Conservation (phyloP, 2,113 vertebrate genomes). For the Aegotheles bennettii region DNA sequence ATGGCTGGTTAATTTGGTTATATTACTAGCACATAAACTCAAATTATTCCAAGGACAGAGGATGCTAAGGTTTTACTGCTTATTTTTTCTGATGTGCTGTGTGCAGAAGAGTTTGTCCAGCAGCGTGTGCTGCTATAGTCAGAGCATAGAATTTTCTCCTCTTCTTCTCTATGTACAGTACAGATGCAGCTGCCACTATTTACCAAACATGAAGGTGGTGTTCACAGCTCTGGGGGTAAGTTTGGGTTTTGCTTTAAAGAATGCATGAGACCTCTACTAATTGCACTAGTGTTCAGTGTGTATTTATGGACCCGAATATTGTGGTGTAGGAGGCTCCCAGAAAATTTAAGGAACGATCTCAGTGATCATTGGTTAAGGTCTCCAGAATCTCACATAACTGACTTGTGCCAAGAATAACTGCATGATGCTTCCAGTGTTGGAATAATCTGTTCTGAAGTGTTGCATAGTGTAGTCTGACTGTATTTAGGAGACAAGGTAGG, state of each 20-base stretch:
- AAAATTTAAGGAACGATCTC: background rate
- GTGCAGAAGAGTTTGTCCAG: background rate
- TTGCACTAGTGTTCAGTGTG: background rate
- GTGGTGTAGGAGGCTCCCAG: background rate
- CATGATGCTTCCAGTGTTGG: background rate
- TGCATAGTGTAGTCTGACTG: background rate
- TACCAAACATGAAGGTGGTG: background rate
- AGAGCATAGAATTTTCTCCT: background rate
- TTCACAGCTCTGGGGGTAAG: background rate
- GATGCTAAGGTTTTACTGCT: background rate
- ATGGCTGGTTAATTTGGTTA: background rate
- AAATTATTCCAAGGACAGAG: background rate
- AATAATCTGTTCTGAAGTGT: background rate
- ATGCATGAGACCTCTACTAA: background rate
- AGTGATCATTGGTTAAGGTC: background rate
- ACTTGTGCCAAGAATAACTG: background rate
- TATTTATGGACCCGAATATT: background rate
- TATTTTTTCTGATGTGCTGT: background rate
- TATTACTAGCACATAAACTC: background rate
- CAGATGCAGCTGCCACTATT: background rate
- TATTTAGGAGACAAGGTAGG: background rate
- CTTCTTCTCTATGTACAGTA: background rate
- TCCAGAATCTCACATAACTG: background rate
- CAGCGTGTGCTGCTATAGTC: background rate
- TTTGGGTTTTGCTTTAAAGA: background rate